Conservation (phyloP, 30 jellyfish, hydroid and myxozoan genomes). For the Rhopilema esculentum region DNA sequence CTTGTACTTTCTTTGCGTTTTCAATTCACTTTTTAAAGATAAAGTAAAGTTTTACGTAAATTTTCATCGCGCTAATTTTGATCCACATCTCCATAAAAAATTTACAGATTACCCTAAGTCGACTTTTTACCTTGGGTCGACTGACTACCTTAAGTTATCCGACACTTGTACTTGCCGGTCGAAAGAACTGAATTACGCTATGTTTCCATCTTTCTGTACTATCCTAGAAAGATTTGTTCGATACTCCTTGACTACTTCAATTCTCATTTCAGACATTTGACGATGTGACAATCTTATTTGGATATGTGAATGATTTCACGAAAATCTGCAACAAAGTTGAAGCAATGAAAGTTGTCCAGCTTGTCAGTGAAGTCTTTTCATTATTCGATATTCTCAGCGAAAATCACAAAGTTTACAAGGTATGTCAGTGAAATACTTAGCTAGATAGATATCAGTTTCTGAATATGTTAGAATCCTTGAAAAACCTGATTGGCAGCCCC, state of each 20-base stretch:
- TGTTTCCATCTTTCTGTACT: too few relatives aligned
- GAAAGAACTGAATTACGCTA: too few relatives aligned
- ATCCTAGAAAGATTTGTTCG: not conserved
- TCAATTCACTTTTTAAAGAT: too few relatives aligned
- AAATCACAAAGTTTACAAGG: conserved; percentile 68
- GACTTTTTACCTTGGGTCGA: too few relatives aligned
- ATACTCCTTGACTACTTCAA: not conserved
- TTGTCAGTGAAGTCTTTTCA: conserved; percentile 62
- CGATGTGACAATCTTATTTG: conserved; percentile 67
- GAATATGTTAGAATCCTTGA: not conserved
- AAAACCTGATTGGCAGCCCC: too few relatives aligned
- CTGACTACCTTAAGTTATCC: too few relatives aligned
- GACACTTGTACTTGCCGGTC: too few relatives aligned
- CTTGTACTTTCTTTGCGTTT: too few relatives aligned
- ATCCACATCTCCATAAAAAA: too few relatives aligned
- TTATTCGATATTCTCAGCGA: conserved; percentile 62
- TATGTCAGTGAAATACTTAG: not conserved
- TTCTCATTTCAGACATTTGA: conserved; percentile 47
- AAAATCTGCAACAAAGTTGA: conserved; percentile 56
- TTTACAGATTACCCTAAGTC: too few relatives aligned
- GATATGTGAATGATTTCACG: conserved; percentile 40
- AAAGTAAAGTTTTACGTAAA: too few relatives aligned
- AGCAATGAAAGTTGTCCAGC: conserved; percentile 55
- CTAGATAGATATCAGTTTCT: not conserved
- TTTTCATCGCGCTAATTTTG: too few relatives aligned